Conservation (phyloP, 1,140 invertebrate genomes). For the Hormaphis cornu region DNA sequence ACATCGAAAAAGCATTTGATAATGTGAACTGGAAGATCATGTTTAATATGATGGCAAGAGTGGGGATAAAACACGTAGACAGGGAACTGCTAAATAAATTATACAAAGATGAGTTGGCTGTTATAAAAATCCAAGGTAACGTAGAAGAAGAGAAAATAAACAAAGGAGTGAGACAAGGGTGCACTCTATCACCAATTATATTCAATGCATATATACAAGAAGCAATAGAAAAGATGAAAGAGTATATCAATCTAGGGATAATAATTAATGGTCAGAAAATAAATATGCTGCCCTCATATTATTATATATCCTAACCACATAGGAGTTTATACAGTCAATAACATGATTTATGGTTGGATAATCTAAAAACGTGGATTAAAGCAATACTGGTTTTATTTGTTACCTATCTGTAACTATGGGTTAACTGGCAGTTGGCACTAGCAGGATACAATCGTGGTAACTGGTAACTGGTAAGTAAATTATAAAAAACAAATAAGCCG, state of each 20-base stretch:
- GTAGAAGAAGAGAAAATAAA: not conserved
- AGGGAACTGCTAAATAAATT: not conserved
- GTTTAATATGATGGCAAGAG: not conserved
- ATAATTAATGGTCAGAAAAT: not conserved
- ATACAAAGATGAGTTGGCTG: not conserved
- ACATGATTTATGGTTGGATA: too few relatives aligned
- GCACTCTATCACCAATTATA: not conserved
- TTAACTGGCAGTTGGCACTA: too few relatives aligned
- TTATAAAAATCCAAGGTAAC: not conserved
- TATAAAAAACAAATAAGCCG: too few relatives aligned
- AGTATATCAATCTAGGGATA: not conserved
- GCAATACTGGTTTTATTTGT: too few relatives aligned
- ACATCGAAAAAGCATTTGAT: slow-evolving; percentile 2
- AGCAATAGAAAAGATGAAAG: not conserved
- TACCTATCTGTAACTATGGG: too few relatives aligned
- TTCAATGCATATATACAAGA: not conserved
- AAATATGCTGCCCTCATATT: not conserved
- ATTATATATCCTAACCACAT: too few relatives aligned
- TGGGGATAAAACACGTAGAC: slow-evolving; percentile 4
- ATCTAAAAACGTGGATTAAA: too few relatives aligned
- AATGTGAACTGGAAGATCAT: slow-evolving; percentile 1
- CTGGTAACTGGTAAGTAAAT: too few relatives aligned
- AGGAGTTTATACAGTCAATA: too few relatives aligned
- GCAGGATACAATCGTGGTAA: too few relatives aligned
- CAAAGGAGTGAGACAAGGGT: slow-evolving; percentile 3